phyloP scores from a whole-genome alignment of 2,113 vertebrate species.

The Carassius auratus region DNA sequence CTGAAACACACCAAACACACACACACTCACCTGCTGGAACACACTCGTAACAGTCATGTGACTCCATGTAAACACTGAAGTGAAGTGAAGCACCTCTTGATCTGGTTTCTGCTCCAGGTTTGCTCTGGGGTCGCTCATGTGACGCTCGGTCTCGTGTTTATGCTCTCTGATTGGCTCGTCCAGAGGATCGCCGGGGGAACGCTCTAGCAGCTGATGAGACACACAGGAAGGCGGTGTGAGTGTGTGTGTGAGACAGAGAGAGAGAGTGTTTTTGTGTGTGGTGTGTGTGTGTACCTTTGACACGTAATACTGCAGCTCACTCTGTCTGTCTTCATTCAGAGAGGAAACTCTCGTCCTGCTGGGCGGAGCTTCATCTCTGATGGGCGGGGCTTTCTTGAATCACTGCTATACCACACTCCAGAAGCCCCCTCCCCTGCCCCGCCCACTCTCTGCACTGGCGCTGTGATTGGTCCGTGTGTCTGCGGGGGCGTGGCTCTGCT shows the following conservation, averaged over 20 bases:
- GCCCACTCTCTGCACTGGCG: background rate
- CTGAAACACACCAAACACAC: no score
- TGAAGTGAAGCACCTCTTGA: slow-evolving; percentile 18
- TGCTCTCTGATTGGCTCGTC: slow-evolving; percentile 37
- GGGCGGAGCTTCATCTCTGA: slow-evolving; percentile 15
- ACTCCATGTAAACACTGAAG: no score
- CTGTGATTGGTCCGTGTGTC: slow-evolving; percentile 28
- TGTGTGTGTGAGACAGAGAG: background rate
- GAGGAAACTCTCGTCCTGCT: background rate
- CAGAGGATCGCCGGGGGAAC: slow-evolving; percentile 53
- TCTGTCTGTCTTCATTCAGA: slow-evolving; percentile 43
- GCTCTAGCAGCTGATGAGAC: slow-evolving; percentile 41
- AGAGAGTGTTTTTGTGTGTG: background rate
- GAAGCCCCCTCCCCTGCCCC: background rate
- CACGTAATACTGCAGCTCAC: slow-evolving; percentile 57
- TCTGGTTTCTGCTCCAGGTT: slow-evolving; percentile 31
- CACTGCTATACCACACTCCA: background rate
- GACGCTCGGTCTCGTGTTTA: background rate
- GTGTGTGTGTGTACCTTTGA: slow-evolving; percentile 48
- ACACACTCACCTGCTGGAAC: no score
- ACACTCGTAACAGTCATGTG: no score
- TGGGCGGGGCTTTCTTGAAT: slow-evolving; percentile 4
- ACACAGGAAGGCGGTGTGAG: background rate
- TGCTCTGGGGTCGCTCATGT: background rate
- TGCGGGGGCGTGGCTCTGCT: background rate